Percentiles rank a stretch among this genome's conserved stretches.
These are phyloP conservation scores for Nomada fabriciana DNA, from an alignment of 2,888 invertebrate genomes.

Conservation along the genomic window DNA sequence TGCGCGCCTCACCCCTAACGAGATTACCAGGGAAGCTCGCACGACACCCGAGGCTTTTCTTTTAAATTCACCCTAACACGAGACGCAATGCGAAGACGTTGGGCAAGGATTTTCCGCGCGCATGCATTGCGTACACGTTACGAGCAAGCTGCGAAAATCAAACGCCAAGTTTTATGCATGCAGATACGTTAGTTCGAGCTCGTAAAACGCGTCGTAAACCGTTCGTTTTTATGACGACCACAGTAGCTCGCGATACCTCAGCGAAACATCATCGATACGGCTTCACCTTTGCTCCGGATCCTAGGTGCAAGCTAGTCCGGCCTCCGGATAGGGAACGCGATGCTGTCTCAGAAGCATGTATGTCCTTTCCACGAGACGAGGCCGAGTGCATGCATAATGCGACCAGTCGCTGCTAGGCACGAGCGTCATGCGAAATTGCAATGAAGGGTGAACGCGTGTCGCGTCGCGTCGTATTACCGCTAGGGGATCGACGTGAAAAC, in stretches of 20 bases:
- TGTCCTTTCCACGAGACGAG: not conserved
- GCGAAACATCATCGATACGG: slow-evolving; percentile 11
- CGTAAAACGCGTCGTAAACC: slow-evolving; percentile 49
- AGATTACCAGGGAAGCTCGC: slow-evolving; percentile 13
- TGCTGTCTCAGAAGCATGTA: too few relatives aligned
- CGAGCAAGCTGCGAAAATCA: not conserved
- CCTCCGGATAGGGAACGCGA: too few relatives aligned
- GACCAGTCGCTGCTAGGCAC: slow-evolving; percentile 3
- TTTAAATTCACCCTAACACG: slow-evolving; percentile 8
- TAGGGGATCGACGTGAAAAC: slow-evolving; percentile 36
- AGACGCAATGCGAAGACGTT: slow-evolving; percentile 17
- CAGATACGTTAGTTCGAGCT: slow-evolving; percentile 14
- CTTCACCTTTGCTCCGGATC: not conserved
- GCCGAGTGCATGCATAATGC: slow-evolving; percentile 16
- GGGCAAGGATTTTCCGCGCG: slow-evolving; percentile 1
- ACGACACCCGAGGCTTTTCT: not conserved
- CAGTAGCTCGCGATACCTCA: slow-evolving; percentile 2
- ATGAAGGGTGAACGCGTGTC: slow-evolving; percentile 37
- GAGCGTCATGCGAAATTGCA: slow-evolving; percentile 38
- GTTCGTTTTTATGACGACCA: slow-evolving; percentile 34
- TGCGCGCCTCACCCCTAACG: not conserved
- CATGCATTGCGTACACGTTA: not conserved
- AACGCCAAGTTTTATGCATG: slow-evolving; percentile 12
- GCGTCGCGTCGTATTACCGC: slow-evolving; percentile 27
- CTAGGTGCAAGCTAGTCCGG: too few relatives aligned